These are phyloP conservation scores for Muscina levida DNA, from an alignment of 2,888 invertebrate species.

Conservation along the genomic window DNA sequence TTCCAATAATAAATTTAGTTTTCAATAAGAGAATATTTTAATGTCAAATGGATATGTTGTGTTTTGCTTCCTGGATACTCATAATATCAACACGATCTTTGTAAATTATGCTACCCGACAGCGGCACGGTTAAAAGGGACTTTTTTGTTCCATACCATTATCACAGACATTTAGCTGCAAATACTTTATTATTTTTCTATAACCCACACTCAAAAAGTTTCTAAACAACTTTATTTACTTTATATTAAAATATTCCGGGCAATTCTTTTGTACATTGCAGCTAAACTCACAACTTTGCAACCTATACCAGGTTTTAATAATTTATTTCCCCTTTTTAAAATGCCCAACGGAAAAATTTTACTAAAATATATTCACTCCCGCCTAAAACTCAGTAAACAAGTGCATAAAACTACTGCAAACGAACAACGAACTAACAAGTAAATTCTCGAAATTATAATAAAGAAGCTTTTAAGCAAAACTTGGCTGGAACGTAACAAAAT, in stretches of 20 bases:
- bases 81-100: too few relatives aligned
- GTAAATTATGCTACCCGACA: too few relatives aligned
- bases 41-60: too few relatives aligned
- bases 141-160: too few relatives aligned
- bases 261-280: neutral
- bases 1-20: too few relatives aligned
- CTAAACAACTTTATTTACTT: slow-evolving; percentile 16
- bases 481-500: neutral
- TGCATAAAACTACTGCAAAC: neutral
- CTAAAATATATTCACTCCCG: neutral
- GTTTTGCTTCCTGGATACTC: too few relatives aligned
- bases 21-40: too few relatives aligned
- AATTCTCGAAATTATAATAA: slow-evolving; percentile 18
- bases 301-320: slow-evolving; percentile 20
- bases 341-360: neutral
- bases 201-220: slow-evolving; percentile 5
- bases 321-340: slow-evolving; percentile 10
- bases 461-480: slow-evolving; percentile 32
- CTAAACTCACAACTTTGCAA: neutral
- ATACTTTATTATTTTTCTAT: too few relatives aligned
- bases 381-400: slow-evolving; percentile 2
- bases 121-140: too few relatives aligned
- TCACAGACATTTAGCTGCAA: too few relatives aligned
- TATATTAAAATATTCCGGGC: slow-evolving; percentile 14
- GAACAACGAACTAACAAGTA: slow-evolving; percentile 8